Conservation (phyloP, 2,113 vertebrate species). For the Oreochromis tanganicae region DNA sequence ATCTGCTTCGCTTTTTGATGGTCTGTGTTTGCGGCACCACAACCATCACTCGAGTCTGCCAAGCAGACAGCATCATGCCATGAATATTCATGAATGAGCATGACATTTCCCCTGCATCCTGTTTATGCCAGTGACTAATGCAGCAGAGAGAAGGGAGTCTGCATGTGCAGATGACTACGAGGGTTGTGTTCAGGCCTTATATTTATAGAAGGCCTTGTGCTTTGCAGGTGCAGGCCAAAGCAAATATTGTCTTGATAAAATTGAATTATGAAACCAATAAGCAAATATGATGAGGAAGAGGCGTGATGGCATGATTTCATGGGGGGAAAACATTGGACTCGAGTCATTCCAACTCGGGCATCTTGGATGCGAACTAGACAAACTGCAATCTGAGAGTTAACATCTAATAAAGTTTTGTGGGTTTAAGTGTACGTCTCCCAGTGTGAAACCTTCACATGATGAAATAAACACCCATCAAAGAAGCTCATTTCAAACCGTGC, state of each 20-base stretch:
- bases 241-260: conserved; percentile 61
- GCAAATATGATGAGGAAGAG: conserved; percentile 31
- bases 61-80: conserved; percentile 56
- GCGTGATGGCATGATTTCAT: not conserved
- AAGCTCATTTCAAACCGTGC: not conserved
- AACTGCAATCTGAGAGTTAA: not conserved
- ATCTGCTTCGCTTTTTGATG: conserved; percentile 27
- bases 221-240: conserved; percentile 52
- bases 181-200: conserved; percentile 35
- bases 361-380: not conserved
- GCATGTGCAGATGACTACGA: conserved; percentile 37
- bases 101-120: conserved; percentile 68
- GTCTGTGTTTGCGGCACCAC: conserved; percentile 44
- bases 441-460: not conserved
- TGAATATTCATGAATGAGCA: conserved; percentile 73
- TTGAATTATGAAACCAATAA: conserved; percentile 45
- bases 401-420: not conserved
- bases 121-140: conserved; percentile 66
- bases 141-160: conserved; percentile 34
- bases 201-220: conserved; percentile 50
- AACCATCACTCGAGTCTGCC: conserved; percentile 53
- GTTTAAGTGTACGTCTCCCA: not conserved
- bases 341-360: not conserved
- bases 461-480: not conserved
- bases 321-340: not conserved